Base-by-base conservation (phyloP, 2,888 invertebrate species). In the Tetrapedia diversipes region DNA sequence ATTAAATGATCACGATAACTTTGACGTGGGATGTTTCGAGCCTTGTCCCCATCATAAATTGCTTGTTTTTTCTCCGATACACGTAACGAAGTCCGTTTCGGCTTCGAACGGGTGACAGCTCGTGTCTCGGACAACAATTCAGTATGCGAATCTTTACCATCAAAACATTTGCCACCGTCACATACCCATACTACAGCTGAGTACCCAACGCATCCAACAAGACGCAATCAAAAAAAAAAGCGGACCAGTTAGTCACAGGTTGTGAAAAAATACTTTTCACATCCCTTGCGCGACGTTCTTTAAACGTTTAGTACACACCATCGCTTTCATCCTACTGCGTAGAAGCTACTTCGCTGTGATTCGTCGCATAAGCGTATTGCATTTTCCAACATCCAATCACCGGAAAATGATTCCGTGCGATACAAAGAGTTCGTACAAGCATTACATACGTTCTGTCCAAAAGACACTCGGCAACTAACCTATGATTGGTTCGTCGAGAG, bases 231-330 rank as follows among this genome's bases (percentile, higher is more conserved):
- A 53, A 69, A 41, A 54, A 54, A 75, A 65, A 69, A 69, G 68
- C 77, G 57, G 70, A 22, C 61, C 56, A 71, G 69, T 79, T 69
- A 68, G 66, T 79, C 77, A 57, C 67, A 71, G 71, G 45, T 75
- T 75, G 71, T 64, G 73, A 73, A 79, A 78, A 81, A 67, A 70
- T 77, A 81, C 74, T 79, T 83, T 74, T 77, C 63, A 56, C 70
- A 63, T 61, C 56, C 39, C 39, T 45, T 37, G 49, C 29, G 24
- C 64, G 43, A 83, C 51, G 75, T 83, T 75, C 51, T 66, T 59
- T 6, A 43, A 41, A 81, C 69, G 61, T 67, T 51, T 69, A 77
- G 70, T 81, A 83, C 32, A 60, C 60, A 37, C 22, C 34, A 29
- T 14, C 32, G 37, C 43, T 72, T 49, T 39, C 45, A 27, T 69